These are phyloP conservation scores for Schrankia costaestrigalis DNA, from an alignment of 2,888 invertebrate species.

Conservation along the genomic window DNA sequence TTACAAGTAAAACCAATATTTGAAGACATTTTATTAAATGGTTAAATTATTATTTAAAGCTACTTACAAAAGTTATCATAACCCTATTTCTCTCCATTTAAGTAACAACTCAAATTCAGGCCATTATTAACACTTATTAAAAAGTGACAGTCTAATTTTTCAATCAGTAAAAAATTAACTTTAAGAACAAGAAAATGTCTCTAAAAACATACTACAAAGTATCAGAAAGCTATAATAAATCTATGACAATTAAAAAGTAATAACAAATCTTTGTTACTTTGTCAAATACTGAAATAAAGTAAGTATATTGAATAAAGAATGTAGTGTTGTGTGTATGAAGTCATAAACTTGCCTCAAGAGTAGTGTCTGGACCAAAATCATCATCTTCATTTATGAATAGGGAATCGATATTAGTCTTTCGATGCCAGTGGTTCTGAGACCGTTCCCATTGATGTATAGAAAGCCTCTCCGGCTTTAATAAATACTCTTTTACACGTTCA, in stretches of 20 bases:
- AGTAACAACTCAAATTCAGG: too few species aligned
- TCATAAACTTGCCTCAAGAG: conserved; percentile 62
- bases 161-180: too few species aligned
- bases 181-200: too few species aligned
- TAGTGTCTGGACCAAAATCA: conserved; percentile 58
- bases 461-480: conserved; percentile 84
- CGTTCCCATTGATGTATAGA: conserved; percentile 87
- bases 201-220: neutral
- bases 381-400: conserved; percentile 71
- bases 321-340: too few species aligned
- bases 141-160: too few species aligned
- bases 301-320: neutral
- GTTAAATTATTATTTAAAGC: too few species aligned
- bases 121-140: too few species aligned
- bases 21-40: too few species aligned
- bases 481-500: conserved; percentile 83
- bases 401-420: conserved; percentile 76
- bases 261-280: neutral
- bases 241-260: neutral
- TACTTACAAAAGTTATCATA: too few species aligned
- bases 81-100: too few species aligned
- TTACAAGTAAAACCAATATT: too few species aligned
- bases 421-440: conserved; percentile 84
- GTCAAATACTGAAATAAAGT: neutral
- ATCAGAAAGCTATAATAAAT: neutral